Evolutionary conservation across 2,888 invertebrate species (phyloP), one percentile per base, ranked within the genome.

Genomic region (Plusia festucae): DNA sequence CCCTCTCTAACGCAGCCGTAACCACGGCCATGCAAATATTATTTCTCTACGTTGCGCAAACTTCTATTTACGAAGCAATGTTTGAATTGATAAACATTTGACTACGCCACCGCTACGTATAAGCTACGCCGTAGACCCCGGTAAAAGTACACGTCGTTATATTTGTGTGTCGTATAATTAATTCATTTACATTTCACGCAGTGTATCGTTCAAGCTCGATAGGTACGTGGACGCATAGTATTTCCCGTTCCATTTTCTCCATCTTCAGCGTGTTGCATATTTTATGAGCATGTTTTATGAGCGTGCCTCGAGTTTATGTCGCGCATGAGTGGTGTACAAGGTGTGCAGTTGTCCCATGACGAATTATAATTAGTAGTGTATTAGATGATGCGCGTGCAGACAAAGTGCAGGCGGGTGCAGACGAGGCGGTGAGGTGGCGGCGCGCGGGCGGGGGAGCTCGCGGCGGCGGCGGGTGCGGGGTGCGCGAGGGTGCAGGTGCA

Each of bases 401-500:
- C 69, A 68, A 68, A 67, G 65, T 82, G 82, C 83, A 83, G 65
- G 73, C 65, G 76, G 78, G 66, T 80, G 85, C 79, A 82, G 81
- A 73, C 72, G 67, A 70, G 49, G 69, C 63, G 55, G 75, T 51
- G 71, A 22, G 74, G 53, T 78, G 68, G 70, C 65, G 55, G 61
- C 20, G 58, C 57, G 73, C 74, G 68, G 76, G 76, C 68, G 79
- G 34, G 73, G 24, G 70, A 34, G 73, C 44, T 58, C 22, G 67
- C 49, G 65, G 68, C 57, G 40, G 63, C 55, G 67, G 63, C 57
- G 75, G 76, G 60, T 70, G 71, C 74, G 66, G 72, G 65, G 78
- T 73, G 82, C 76, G 84, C 84, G 85, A 84, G 85, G 85, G 88
- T 84, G 90, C 88, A 85, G 85, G 89, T 93, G 93, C 93, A 92